Percentiles rank a stretch among this genome's conserved stretches.
Conservation (phyloP, 1,140 invertebrate genomes). For the Bombus ignitus region DNA sequence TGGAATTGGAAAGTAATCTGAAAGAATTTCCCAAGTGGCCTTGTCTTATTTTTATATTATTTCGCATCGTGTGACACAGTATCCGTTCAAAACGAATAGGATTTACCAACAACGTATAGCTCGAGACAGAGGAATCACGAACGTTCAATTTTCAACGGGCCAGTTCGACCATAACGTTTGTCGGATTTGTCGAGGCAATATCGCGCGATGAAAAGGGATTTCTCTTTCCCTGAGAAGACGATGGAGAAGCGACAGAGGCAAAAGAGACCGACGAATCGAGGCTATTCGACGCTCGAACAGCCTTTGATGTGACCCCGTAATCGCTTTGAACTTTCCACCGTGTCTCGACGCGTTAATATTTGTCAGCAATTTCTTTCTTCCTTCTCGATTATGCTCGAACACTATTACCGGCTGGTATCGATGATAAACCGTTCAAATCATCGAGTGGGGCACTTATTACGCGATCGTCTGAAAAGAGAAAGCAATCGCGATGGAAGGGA, state of each 20-base stretch:
- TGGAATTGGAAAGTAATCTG: background rate
- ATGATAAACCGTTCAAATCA: conserved; percentile 12
- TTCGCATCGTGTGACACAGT: background rate
- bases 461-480: background rate
- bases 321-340: conserved; percentile 10
- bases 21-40: background rate
- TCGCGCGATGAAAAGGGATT: conserved; percentile 31
- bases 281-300: conserved; percentile 16
- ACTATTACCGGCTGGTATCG: background rate
- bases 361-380: conserved; percentile 5
- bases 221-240: conserved; percentile 2
- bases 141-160: conserved; percentile 2
- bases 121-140: background rate
- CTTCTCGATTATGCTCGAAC: background rate
- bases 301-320: conserved; percentile 1
- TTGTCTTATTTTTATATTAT: background rate
- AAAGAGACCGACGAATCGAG: conserved; percentile 1
- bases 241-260: background rate
- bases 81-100: background rate
- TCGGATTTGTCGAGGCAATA: conserved; percentile 34
- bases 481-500: background rate
- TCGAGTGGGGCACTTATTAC: conserved; percentile 7
- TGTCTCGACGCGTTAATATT: conserved; percentile 10
- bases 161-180: conserved; percentile 3
- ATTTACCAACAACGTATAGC: background rate